Conservation (phyloP, 2,797 vertebrate species). For the Picus viridis region DNA sequence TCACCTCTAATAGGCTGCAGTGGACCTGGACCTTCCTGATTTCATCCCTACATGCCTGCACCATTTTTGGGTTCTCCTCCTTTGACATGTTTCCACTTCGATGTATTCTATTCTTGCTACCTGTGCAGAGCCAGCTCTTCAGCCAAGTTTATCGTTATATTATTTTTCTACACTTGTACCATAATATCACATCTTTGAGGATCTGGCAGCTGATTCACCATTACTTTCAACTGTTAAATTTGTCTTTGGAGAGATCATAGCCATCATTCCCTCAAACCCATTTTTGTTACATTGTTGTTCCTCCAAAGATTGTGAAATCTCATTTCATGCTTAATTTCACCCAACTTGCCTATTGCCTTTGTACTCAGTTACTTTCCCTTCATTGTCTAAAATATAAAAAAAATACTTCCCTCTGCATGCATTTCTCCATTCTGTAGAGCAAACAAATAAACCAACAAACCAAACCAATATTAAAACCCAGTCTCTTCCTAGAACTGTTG, state of each 20-base stretch:
- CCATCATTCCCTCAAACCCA: not conserved
- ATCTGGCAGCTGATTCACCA: not conserved
- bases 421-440: not conserved
- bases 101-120: not conserved
- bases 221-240: constrained; percentile 11
- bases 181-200: not conserved
- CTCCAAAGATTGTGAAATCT: constrained; percentile 52
- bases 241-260: not conserved
- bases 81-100: not conserved
- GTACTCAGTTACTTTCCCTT: constrained; percentile 6
- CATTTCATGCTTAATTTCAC: constrained; percentile 68
- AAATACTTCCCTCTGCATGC: not conserved
- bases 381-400: constrained; percentile 12
- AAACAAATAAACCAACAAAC: not conserved
- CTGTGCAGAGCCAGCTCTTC: not conserved
- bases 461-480: not conserved
- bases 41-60: not conserved
- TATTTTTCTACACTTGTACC: not conserved
- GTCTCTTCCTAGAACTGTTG: not conserved
- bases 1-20: not conserved
- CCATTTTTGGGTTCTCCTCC: not conserved
- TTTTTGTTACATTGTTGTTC: constrained; percentile 33
- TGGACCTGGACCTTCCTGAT: not conserved
- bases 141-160: not conserved
- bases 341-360: constrained; percentile 40